Base-by-base conservation (phyloP, 2,888 invertebrate species). In the Cactoblastis cactorum region DNA sequence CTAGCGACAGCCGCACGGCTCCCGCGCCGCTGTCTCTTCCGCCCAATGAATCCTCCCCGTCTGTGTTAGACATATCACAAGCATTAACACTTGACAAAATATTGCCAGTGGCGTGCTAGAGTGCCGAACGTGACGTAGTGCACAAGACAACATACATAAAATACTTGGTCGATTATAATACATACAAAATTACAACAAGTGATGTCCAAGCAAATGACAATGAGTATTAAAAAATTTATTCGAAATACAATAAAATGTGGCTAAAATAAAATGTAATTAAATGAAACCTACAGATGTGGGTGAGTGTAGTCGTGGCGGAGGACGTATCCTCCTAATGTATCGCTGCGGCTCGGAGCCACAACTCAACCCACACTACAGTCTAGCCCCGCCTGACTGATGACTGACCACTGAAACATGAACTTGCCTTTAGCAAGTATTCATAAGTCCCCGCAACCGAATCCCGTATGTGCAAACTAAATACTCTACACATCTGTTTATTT, bases 331-430 rank as follows among this genome's bases (percentile, higher is more conserved):
- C 84, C 85, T 86, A 73, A 75, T 9, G 49, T 65, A 67, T 70
- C 57, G 79, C 70, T 71, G 77, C 74, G 77, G 77, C 77, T 71
- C 61, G 74, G 63, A 74, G 76, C 80, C 78, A 74, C 73, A 63
- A 62, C 61, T 62, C 63, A 61, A 65, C 65, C 60, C 69, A 63
- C 67, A 71, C 74, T 88, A 89, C 70, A 88, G 76, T 83, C 82
- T 83, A 79, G 87, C 87, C 73, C 86, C 87, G 63, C 70, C 74
- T 71, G 88, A 85, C 74, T 88, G 88, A 73, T 88, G 76, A 83
- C 67, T 80, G 83, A 84, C 72, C 80, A 87, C 89, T 89, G 89
- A 87, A 89, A 89, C 74, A 85, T 84, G 69, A 84, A 86, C 73
- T 78, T 72, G 67, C 65, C 58, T 85, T 88, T 81, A 86, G 71